Base-by-base conservation (phyloP, 2,113 vertebrate genomes). In the Mionectes macconnelli region DNA sequence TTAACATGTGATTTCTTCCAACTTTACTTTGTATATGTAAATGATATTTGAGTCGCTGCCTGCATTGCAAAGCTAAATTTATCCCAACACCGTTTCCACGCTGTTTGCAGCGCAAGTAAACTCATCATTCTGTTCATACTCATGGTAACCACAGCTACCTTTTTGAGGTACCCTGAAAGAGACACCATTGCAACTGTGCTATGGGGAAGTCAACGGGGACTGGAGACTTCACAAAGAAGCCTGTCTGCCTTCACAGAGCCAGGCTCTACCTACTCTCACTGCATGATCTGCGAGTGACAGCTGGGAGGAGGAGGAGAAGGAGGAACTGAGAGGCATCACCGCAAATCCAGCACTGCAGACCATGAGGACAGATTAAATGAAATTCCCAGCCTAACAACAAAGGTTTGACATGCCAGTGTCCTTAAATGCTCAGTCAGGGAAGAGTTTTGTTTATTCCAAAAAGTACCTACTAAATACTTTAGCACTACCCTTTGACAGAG, bases 1-100 rank as follows among this genome's bases (percentile, higher is more conserved):
- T 42, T 35, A 84, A 24, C 50, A 87, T 20, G 60, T 72, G 42
- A 91, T 75, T 95, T 94, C 82, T 91, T 70, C 73, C 78, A 81
- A n/a, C 30, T 11, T 70, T 62, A 57, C 39, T 80, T 81, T 78
- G 42, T 35, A 18, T 52, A 84, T 39, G 55, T 55, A 87, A 89
- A 68, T 40, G 23, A 35, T 50, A 72, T 72, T 82, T 84, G 30
- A 63, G 30, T 64, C 75, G 60, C 49, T 81, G 45, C 56, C 55
- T 77, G 35, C 31, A 12, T 16, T 1, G 1, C 45, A 37, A 80
- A 77, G 62, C 67, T 84, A 77, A 67, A 85, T 89, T 82, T 68
- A 84, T 67, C 53, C 44, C 81, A 87, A 25, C 30, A 4, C 40
- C 24, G 20, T 77, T 82, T 84, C 69, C 49, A 63, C 1, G 0